These are phyloP conservation scores for Chrysaora quinquecirrha DNA, from an alignment of 30 jellyfish, hydroid and myxozoan genomes.

Conservation along the genomic window DNA sequence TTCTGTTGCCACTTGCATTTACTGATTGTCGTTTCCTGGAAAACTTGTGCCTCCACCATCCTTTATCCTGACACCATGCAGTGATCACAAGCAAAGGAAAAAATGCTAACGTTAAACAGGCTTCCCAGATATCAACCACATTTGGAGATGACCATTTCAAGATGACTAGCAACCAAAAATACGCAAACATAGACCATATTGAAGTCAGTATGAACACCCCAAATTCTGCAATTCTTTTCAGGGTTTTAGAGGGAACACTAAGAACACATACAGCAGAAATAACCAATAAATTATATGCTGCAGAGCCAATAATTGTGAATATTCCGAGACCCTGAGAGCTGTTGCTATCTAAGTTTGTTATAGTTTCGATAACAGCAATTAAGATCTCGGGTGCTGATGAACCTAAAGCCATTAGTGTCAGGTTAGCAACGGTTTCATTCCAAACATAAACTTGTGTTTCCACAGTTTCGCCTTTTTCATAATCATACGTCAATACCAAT, in stretches of 20 bases:
- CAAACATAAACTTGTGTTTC: constrained; percentile 84
- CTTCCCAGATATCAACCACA: constrained; percentile 92
- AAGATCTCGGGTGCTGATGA: constrained; percentile 95
- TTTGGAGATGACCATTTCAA: constrained; percentile 91
- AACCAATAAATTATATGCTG: constrained; percentile 80
- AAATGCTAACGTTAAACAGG: constrained; percentile 69
- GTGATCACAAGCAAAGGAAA: constrained; percentile 83
- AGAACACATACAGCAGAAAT: constrained; percentile 87
- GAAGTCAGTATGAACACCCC: constrained; percentile 90
- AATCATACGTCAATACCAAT: constrained; percentile 67
- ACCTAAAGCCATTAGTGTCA: constrained; percentile 95
- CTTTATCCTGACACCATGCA: constrained; percentile 91
- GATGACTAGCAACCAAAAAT: constrained; percentile 88
- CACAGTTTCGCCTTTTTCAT: constrained; percentile 66
- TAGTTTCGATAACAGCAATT: constrained; percentile 88
- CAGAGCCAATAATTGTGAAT: constrained; percentile 88
- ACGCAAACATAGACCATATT: constrained; percentile 84
- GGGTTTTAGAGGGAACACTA: constrained; percentile 67
- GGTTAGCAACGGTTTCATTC: constrained; percentile 94
- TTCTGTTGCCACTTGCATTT: constrained; percentile 18
- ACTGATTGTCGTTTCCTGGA: constrained; percentile 38
- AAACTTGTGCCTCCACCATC: constrained; percentile 84
- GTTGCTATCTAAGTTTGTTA: constrained; percentile 40
- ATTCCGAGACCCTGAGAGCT: constrained; percentile 69
- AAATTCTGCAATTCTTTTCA: constrained; percentile 75